Base-by-base conservation (phyloP, 2,888 invertebrate species). In the Tineola bisselliella region DNA sequence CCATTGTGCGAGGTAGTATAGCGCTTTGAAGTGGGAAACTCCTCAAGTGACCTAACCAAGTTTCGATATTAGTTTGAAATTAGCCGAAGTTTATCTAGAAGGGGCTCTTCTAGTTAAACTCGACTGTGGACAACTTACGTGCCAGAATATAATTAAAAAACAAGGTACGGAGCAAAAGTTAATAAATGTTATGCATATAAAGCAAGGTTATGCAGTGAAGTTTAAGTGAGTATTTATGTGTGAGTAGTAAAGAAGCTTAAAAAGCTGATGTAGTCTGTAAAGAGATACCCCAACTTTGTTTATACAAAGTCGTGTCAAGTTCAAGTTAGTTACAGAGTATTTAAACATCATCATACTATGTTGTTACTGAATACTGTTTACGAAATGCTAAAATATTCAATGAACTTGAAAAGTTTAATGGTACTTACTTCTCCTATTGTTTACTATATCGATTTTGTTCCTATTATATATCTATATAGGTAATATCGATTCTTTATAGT, bases 231-330 rank as follows among this genome's bases (percentile, higher is more conserved):
- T 48, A 13, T 48, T 48, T 17, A 48, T 48, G 48, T 48, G 15
- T 15, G 15, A 15, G 3, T 3, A 10, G 58, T 58, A 33, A 58
- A 58, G 58, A 58, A 58, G 58, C 33, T 33, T 58, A 33, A 31
- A 58, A 58, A 33, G 58, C 58, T 58, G 58, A 57, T 18, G 57
- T 19, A 12, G 18, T 58, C 17, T 13, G 33, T 25, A 25, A 54
- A 54, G 48, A 17, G 48, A 48, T 48, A 3, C 48, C 15, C 15
- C 58, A 58, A 58, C 33, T 58, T 58, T 31, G 15, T 33, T 58
- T 15, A 2, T 13, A 58, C 58, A 18, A 54, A 54, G 54, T 25
- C 54, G 54, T 54, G 18, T 12, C 17, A 54, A 54, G 54, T 25
- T 54, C 54, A 19, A 54, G 5, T 54, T 17, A 54, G 25, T 54